Evolutionary conservation across 2,888 invertebrate species (phyloP), one percentile per base, ranked within the genome.

Genomic region (Aphodius granarius): DNA sequence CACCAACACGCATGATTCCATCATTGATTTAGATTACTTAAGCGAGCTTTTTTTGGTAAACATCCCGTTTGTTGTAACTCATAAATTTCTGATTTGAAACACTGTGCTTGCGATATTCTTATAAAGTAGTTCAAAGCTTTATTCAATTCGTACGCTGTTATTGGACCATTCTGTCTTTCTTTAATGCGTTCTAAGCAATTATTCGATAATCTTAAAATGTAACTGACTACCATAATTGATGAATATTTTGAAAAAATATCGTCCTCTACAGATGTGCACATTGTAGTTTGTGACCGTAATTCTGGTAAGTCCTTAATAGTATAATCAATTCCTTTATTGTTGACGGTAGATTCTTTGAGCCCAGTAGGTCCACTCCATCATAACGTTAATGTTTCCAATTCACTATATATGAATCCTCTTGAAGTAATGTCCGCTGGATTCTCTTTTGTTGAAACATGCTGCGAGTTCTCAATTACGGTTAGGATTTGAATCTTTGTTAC

Each of bases 1-100:
- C 72, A 16, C 20, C 64, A 13, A 72, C 64, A 63, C 72, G 23
- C 62, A 72, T 16, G 17, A 72, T 16, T 43, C 62, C 63, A 62
- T 62, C 16, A 13, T 23, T 19, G 62, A 19, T 23, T 65, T 65
- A 65, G 62, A 3, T 18, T 23, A 15, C 18, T 62, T 72, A 43
- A 62, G 70, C 16, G 21, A 16, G 21, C 16, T 21, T 43, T 2
- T 70, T 21, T 21, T 23, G 5, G 21, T 70, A 23, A 70, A 20
- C 21, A 43, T 43, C 22, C 1, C 5, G 19, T 70, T 20, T n/a
- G 23, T 70, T 19, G 21, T 70, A 21, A n/a, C 5, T 23, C 16
- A 4, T 17, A 5, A 43, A 70, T 70, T 70, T 70, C 70, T 21
- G 21, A 21, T n/a, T n/a, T 20, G 20, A 70, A 70, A 70, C 70